These are phyloP conservation scores for Miltochrista miniata DNA, from an alignment of 2,888 invertebrate genomes.

Conservation along the genomic window DNA sequence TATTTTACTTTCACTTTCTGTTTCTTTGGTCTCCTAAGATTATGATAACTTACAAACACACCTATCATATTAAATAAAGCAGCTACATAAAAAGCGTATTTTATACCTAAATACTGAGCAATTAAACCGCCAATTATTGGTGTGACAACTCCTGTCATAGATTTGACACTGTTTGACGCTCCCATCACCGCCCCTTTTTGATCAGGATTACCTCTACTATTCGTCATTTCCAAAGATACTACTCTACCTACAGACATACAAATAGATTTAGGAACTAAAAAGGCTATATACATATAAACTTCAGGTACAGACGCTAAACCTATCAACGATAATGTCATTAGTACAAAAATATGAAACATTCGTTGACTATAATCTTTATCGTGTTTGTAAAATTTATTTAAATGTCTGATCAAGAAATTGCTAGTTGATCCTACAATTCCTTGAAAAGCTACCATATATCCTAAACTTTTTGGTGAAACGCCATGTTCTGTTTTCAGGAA, in stretches of 20 bases:
- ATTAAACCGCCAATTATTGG: conserved; percentile 80
- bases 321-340: conserved; percentile 64
- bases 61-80: conserved; percentile 54
- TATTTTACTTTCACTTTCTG: conserved; percentile 34
- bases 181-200: conserved; percentile 83
- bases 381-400: conserved; percentile 67
- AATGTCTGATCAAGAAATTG: conserved; percentile 66
- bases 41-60: conserved; percentile 52
- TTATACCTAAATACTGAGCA: conserved; percentile 70
- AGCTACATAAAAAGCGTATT: conserved; percentile 57
- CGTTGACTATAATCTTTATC: conserved; percentile 63
- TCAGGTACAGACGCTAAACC: conserved; percentile 63
- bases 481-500: conserved; percentile 70
- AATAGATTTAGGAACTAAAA: conserved; percentile 74
- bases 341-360: conserved; percentile 66
- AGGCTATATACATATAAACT: conserved; percentile 59
- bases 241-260: conserved; percentile 73
- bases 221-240: conserved; percentile 73
- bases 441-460: conserved; percentile 81
- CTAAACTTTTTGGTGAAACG: conserved; percentile 73
- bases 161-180: conserved; percentile 80
- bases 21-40: conserved; percentile 18
- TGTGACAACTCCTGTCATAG: conserved; percentile 80
- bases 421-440: conserved; percentile 69
- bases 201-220: conserved; percentile 67